These are phyloP conservation scores for Acanthosepion lycidas DNA, from an alignment of 2,888 invertebrate species.

Conservation along the genomic window DNA sequence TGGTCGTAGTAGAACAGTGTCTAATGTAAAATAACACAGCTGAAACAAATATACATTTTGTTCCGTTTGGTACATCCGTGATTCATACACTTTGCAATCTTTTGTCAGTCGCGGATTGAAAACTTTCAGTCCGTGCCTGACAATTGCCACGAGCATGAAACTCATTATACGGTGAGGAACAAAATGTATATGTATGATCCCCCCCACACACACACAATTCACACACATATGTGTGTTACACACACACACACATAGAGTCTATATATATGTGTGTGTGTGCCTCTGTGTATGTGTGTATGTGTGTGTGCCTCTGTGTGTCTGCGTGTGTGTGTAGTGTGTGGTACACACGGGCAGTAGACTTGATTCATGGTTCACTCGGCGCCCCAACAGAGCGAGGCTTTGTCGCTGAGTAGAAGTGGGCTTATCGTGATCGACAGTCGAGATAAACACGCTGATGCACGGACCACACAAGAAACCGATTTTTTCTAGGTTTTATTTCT, in stretches of 20 bases:
- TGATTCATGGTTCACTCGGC: neutral
- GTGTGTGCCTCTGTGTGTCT: neutral
- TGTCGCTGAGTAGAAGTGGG: conserved; percentile 33
- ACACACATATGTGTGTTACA: neutral
- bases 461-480: neutral
- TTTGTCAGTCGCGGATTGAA: no score
- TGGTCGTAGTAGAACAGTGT: no score
- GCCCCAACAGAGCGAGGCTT: conserved; percentile 33
- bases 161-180: no score
- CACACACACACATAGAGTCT: neutral
- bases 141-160: no score
- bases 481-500: neutral
- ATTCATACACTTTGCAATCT: no score
- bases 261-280: neutral
- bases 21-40: no score
- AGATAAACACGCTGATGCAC: neutral
- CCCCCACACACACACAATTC: neutral
- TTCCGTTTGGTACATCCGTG: no score
- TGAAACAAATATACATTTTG: no score
- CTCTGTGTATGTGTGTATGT: neutral
- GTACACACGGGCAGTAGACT: neutral
- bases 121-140: no score
- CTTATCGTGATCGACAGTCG: neutral
- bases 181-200: no score
- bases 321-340: neutral